A percentile compares a stretch with the other conserved stretches of the same genome.
Conservation (phyloP, 2,113 vertebrate species). For the Paraplagusia blochii region DNA sequence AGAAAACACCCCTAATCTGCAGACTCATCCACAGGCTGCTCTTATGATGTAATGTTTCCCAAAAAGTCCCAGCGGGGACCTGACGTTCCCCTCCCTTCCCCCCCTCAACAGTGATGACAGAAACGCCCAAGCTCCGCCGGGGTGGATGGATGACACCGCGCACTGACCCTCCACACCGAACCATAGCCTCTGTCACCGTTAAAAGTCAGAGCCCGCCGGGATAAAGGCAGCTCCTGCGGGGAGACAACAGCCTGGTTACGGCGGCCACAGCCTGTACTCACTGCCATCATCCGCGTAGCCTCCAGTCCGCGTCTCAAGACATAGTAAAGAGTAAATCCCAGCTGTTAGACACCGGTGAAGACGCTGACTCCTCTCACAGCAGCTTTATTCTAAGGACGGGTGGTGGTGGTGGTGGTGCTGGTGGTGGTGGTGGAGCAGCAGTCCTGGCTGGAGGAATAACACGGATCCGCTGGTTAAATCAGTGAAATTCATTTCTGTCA, state of each 20-base stretch:
- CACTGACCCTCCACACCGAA: slow-evolving; percentile 7
- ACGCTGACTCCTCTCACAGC: slow-evolving; percentile 36
- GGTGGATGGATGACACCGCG: slow-evolving; percentile 18
- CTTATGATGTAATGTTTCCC: slow-evolving; percentile 76
- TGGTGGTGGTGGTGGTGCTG: slow-evolving; percentile 23
- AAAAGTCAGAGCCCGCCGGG: slow-evolving; percentile 9
- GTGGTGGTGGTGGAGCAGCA: slow-evolving; percentile 18
- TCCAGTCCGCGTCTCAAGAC: slow-evolving; percentile 73
- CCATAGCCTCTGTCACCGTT: slow-evolving; percentile 12
- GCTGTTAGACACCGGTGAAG: slow-evolving; percentile 44
- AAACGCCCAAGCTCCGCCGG: slow-evolving; percentile 54
- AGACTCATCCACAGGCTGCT: slow-evolving; percentile 52
- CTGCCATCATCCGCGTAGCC: slow-evolving; percentile 71
- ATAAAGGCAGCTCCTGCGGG: slow-evolving; percentile 1
- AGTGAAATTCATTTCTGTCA: slow-evolving; percentile 62
- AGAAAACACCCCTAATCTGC: slow-evolving; percentile 25
- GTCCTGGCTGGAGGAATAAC: slow-evolving; percentile 52
- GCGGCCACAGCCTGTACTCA: slow-evolving; percentile 65
- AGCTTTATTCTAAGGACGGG: slow-evolving; percentile 56
- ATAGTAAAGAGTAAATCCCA: slow-evolving; percentile 68
- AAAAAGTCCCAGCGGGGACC: slow-evolving; percentile 68
- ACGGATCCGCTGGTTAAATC: slow-evolving; percentile 59
- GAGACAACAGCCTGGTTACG: slow-evolving; percentile 39
- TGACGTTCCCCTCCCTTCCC: slow-evolving; percentile 26
- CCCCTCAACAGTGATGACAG: slow-evolving; percentile 49